Evolutionary conservation across 2,113 vertebrate species (phyloP).

Genomic region (Sarotherodon lohbergeri): DNA sequence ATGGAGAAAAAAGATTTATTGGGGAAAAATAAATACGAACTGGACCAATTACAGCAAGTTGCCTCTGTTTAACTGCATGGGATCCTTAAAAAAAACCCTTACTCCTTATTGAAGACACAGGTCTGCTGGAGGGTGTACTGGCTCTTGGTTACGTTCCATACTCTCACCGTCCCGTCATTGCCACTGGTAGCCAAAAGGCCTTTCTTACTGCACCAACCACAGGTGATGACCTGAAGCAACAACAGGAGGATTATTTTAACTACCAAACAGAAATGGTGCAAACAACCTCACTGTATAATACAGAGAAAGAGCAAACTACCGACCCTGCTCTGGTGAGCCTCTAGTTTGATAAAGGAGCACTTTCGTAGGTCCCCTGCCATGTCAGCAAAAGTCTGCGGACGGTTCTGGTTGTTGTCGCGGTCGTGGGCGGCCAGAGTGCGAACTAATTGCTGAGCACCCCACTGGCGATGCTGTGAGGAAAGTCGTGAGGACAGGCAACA

Average conservation of each 20-base stretch:
- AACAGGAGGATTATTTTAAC: not conserved
- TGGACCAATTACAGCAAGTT: not conserved
- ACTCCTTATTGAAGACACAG: slow-evolving; percentile 91
- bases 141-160: slow-evolving; percentile 95
- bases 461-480: slow-evolving; percentile 96
- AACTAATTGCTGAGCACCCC: slow-evolving; percentile 96
- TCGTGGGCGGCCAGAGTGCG: slow-evolving; percentile 93
- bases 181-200: slow-evolving; percentile 90
- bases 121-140: slow-evolving; percentile 94
- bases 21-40: fast-evolving
- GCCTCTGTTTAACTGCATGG: not conserved
- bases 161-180: slow-evolving; percentile 88
- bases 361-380: slow-evolving; percentile 94
- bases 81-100: slow-evolving; percentile 23
- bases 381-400: slow-evolving; percentile 90
- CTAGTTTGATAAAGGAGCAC: slow-evolving; percentile 91
- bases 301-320: not conserved
- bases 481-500: slow-evolving; percentile 96
- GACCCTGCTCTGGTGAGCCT: slow-evolving; percentile 96
- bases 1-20: not conserved
- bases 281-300: not conserved
- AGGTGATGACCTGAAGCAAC: slow-evolving; percentile 83
- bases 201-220: slow-evolving; percentile 92
- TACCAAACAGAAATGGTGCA: not conserved
- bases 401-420: slow-evolving; percentile 91